Conservation (phyloP, 1,140 invertebrate species). For the Drosophila parvula region DNA sequence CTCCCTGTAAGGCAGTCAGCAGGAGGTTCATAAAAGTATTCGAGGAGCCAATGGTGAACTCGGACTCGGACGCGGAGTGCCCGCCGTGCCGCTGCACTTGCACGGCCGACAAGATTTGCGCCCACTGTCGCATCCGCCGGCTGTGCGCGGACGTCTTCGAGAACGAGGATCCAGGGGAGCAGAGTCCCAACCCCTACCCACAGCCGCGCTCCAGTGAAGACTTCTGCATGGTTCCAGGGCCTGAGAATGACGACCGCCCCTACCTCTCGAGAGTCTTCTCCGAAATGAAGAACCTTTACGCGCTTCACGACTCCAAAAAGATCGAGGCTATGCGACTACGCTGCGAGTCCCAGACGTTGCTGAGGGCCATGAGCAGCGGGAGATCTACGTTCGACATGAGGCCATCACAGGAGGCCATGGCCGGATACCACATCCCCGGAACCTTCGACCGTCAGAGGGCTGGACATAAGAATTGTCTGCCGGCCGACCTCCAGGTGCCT, state of each 20-base stretch:
- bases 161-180: not conserved
- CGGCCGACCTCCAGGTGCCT: conserved; percentile 25
- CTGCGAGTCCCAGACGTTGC: conserved; percentile 17
- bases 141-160: conserved; percentile 63
- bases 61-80: not conserved
- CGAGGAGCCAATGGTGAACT: not conserved
- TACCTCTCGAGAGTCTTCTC: conserved; percentile 67
- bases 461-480: conserved; percentile 59
- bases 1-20: conserved; percentile 23
- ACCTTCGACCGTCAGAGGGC: not conserved
- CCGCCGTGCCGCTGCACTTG: conserved; percentile 59
- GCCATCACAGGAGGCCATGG: not conserved
- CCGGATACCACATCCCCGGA: not conserved
- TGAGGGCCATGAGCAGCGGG: not conserved
- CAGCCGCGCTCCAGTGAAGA: conserved; percentile 44
- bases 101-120: conserved; percentile 42
- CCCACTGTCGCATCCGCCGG: conserved; percentile 67
- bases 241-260: conserved; percentile 47
- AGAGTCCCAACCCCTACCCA: not conserved
- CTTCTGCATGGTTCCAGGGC: conserved; percentile 26
- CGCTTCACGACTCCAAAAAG: conserved; percentile 45
- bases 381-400: not conserved
- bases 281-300: conserved; percentile 63
- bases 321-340: not conserved
- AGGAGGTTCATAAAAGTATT: not conserved